These are phyloP conservation scores for Meriones unguiculatus DNA, from an alignment of 2,113 vertebrate genomes.

Conservation along the genomic window DNA sequence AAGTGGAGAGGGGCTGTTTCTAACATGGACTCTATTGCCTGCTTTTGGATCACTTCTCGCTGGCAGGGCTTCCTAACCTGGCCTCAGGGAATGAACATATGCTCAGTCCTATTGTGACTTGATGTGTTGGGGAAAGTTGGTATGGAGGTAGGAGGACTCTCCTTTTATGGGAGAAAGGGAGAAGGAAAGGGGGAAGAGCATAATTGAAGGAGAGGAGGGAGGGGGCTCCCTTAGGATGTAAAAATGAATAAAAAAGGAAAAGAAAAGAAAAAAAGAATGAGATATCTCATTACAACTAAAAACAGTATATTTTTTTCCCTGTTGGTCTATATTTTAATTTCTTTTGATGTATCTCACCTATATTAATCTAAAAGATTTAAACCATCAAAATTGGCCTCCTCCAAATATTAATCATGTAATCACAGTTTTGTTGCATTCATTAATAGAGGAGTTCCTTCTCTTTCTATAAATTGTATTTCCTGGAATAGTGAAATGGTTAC, in stretches of 20 bases:
- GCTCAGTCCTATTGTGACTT: too few species aligned
- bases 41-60: too few species aligned
- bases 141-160: too few species aligned
- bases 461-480: constrained; percentile 56
- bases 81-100: too few species aligned
- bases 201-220: too few species aligned
- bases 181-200: too few species aligned
- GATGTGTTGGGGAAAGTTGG: too few species aligned
- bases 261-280: background rate
- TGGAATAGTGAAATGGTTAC: constrained; percentile 55
- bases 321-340: background rate
- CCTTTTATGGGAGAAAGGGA: too few species aligned
- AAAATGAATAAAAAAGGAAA: background rate
- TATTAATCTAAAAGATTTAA: background rate
- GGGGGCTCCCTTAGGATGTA: too few species aligned
- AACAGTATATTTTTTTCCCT: background rate
- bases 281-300: background rate
- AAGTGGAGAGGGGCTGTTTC: too few species aligned
- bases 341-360: background rate
- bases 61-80: too few species aligned
- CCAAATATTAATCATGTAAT: constrained; percentile 16
- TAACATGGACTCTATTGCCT: too few species aligned
- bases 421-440: constrained; percentile 46
- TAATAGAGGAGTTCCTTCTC: background rate
- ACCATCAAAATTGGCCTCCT: constrained; percentile 48